Evolutionary conservation across 2,113 vertebrate genomes (phyloP), one percentile per base, ranked within the genome.

Genomic region (Xerus inauris): DNA sequence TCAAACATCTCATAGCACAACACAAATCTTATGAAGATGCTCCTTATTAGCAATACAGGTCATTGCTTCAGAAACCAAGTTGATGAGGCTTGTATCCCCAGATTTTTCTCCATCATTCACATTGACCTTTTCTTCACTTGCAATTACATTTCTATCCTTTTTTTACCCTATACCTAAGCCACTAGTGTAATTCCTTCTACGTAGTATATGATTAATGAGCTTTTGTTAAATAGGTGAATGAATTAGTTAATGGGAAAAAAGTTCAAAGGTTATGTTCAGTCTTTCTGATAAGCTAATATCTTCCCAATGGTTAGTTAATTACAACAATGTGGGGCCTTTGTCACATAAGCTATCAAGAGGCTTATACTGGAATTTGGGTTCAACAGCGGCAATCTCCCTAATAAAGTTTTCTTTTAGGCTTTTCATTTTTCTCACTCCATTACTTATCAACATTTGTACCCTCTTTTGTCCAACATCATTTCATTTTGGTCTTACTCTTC

Each of bases 221-320:
- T 87, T 79, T 67, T 80, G 54, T 90, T 93, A 77, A 92, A 38
- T 88, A 82, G 12, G 65, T 81, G 49, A 81, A 89, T 45, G 30
- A 83, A 69, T 83, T 47, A 59, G 1, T 86, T 92, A 86, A 77
- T 42, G 19, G 71, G 16, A 84, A 92, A 90, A 93, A 38, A 82
- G 19, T 83, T 64, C 40, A 51, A 92, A 73, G 42, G 69, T 24
- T 81, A 80, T 88, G 16, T 49, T 54, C 32, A 72, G 24, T 81
- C 32, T 40, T 91, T 8, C 13, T 84, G 64, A 81, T 57, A 65
- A 93, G 30, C 32, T 65, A 88, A 75, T 32, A 69, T 16, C 69
- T 84, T 83, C 62, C 69, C 47, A 90, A 19, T 59, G 76, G 30
- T 73, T 86, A 85, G 75, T 91, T 94, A 86, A 82, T 94, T 87